A percentile compares a stretch with the other conserved stretches of the same genome.
These are phyloP conservation scores for Acanthis flammea DNA, from an alignment of 2,797 vertebrate species.

Conservation along the genomic window DNA sequence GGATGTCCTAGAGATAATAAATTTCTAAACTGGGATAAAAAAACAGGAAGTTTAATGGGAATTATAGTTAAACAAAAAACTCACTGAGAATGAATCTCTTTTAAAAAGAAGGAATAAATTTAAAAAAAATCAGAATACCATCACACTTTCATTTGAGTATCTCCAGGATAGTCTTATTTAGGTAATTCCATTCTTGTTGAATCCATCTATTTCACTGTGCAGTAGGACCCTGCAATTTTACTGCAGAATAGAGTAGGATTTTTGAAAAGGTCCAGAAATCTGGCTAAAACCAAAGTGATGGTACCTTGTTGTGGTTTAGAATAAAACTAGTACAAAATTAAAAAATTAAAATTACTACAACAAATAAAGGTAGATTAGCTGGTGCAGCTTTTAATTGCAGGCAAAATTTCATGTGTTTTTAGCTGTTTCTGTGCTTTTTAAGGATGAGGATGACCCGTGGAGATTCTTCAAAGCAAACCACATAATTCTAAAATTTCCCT, in stretches of 20 bases:
- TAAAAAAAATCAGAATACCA: not conserved
- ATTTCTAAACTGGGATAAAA: not conserved
- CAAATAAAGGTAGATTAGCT: not conserved
- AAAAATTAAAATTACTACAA: accelerated
- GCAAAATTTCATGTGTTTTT: not conserved
- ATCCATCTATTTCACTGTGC: not conserved
- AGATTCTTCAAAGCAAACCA: not conserved
- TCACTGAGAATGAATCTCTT: accelerated
- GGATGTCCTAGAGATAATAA: not conserved
- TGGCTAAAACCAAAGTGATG: not conserved
- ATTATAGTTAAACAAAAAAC: not conserved
- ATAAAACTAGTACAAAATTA: not conserved
- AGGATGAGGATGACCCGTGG: not conserved
- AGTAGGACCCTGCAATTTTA: not conserved
- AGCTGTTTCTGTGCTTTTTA: not conserved
- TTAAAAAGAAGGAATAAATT: too few species aligned
- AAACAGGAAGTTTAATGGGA: not conserved
- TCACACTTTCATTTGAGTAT: not conserved
- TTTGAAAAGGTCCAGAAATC: not conserved
- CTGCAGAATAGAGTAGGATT: not conserved
- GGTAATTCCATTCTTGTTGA: not conserved
- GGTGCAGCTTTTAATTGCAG: not conserved
- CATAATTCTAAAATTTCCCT: not conserved
- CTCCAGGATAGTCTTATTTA: not conserved
- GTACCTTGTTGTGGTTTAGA: not conserved